Conservation (phyloP, 2,888 invertebrate species). For the Melieria picta region DNA sequence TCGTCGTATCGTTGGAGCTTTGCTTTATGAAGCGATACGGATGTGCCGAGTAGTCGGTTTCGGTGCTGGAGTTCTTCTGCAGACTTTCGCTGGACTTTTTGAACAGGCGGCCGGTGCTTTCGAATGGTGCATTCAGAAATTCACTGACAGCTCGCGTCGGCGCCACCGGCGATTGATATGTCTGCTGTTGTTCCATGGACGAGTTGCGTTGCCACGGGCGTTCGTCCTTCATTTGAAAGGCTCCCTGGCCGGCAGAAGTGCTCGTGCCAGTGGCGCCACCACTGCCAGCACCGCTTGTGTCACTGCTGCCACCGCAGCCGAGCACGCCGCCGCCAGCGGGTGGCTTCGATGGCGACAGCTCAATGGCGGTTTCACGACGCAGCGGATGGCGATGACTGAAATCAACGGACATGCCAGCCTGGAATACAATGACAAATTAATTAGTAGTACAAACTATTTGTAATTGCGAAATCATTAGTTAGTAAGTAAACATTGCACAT, state of each 20-base stretch:
- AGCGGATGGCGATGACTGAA: constrained; percentile 63
- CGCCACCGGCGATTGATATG: constrained; percentile 54
- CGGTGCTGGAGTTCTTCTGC: constrained; percentile 66
- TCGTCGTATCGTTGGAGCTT: constrained; percentile 67
- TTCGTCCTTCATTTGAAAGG: constrained; percentile 57
- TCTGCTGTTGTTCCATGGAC: constrained; percentile 59
- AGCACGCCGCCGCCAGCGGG: constrained; percentile 50
- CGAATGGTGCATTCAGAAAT: constrained; percentile 61
- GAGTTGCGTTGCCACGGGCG: constrained; percentile 60
- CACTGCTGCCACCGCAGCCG: constrained; percentile 52
- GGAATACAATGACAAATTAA: background rate
- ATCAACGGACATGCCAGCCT: constrained; percentile 60
- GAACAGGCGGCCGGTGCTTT: constrained; percentile 58
- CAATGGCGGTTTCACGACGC: constrained; percentile 65
- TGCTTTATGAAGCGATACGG: constrained; percentile 66
- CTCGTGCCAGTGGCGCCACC: constrained; percentile 42
- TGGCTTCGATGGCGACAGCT: constrained; percentile 64
- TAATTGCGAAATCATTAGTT: background rate
- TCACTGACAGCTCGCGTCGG: constrained; percentile 61
- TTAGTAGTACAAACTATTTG: no score
- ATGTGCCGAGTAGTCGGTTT: constrained; percentile 66
- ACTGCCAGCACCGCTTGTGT: constrained; percentile 43
- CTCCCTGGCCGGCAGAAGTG: constrained; percentile 42
- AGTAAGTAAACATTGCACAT: background rate
- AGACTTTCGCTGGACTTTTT: constrained; percentile 66